Base-by-base conservation (phyloP, 2,888 invertebrate species). In the Eubasilissa splendida region DNA sequence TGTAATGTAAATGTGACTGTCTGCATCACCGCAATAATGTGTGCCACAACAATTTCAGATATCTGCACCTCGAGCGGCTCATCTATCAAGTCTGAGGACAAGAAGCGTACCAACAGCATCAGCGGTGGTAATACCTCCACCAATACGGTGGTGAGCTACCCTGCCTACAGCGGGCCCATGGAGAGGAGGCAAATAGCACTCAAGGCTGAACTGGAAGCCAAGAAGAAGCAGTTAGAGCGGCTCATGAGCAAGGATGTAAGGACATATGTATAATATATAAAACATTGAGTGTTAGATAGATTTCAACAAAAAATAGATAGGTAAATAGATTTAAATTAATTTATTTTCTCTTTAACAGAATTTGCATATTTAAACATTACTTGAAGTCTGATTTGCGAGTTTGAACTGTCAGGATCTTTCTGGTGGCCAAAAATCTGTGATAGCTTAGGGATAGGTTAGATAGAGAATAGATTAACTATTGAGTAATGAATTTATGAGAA, bases 171-270 rank as follows among this genome's bases (percentile, higher is more conserved):
- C 42, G 91, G 90, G 0, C 90, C 91, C 14, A 89, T 88, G 71
- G 91, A 92, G 87, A 89, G 92, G 3, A 85, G 91, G 4, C 92
- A 92, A 85, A 85, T 88, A 87, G 89, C 90, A 79, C 88, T 93
- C 80, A 89, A 92, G 12, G 91, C 91, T 2, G 88, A 93, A 84
- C 88, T 93, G 42, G 92, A 92, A 11, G 92, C 92, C 70, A 94
- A 93, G 86, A 92, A 92, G 85, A 88, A 92, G 11, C 93, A 94
- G 84, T 87, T 94, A 3, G 94, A 94, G 85, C 92, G 92, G 77
- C 88, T 94, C 66, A 91, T 94, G 87, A 92, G 93, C 83, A 94
- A 94, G 86, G 93, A 92, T 89, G 90, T 89, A 65, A 73, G 71
- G 12, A 63, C 63, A 63, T 31, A 63, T 63, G 31, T 56, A 77